Evolutionary conservation across 2,113 vertebrate species (phyloP), one percentile per base, ranked within the genome.

Genomic region (Oryzias melastigma): DNA sequence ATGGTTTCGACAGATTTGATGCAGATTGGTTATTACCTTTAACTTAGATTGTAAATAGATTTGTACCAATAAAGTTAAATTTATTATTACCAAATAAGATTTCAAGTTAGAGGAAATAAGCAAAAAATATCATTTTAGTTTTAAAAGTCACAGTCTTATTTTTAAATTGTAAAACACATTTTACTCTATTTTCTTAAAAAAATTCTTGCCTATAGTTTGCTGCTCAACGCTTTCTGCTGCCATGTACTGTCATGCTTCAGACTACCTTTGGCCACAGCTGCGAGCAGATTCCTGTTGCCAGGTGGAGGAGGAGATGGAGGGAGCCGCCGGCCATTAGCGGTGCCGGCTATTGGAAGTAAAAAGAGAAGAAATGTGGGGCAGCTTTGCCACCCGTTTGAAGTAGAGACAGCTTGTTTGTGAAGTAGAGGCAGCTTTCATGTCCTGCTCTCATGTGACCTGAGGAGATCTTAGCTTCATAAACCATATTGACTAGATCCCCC

Each of bases 331-430:
- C 83, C 82, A 85, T 90, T 85, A 89, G 79, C 65, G 14, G 57
- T 53, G 71, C 62, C 64, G 78, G 78, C 83, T 72, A 80, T 87
- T 82, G 84, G 71, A 77, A 74, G 63, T 71, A 74, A 83, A 83
- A 78, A 77, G 70, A 64, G 73, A 72, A 61, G 81, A 68, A 84
- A 86, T 83, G 75, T 85, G 75, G 74, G 70, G 65, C 75, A 80
- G 77, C 75, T 83, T 72, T 74, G 71, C 82, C 71, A 68, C 71
- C 58, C 80, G 75, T 83, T 85, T 85, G 84, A 85, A 85, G 81
- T 85, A 56, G 71, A 70, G 77, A 88, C 85, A 87, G 86, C 87
- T 87, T 89, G 86, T 81, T 83, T 89, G 86, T 88, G 85, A 86
- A 85, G 82, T 84, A 68, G 59, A 85, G 75, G 81, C 82, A 49